Conservation (phyloP, 2,113 vertebrate species). For the Scopus umbretta region DNA sequence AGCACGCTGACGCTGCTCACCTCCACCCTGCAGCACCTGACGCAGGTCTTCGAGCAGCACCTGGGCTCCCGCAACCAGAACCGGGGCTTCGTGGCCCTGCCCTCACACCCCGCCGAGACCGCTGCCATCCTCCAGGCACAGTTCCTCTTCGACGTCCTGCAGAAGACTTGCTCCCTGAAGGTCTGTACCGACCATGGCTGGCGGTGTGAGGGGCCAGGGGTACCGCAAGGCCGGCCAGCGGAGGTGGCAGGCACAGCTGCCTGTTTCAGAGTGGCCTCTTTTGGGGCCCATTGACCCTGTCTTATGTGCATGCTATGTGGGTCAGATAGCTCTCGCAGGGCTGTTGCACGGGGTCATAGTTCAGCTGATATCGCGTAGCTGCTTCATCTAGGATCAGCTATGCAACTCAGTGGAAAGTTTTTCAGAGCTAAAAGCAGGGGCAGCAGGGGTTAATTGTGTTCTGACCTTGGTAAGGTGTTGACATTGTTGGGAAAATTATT, state of each 20-base stretch:
- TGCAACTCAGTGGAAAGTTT: not conserved
- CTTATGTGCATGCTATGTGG: accelerated
- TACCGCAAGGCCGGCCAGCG: not conserved
- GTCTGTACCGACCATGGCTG: constrained; percentile 29
- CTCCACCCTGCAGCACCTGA: constrained; percentile 84
- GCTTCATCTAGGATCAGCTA: not conserved
- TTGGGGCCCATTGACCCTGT: not conserved
- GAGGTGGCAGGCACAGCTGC: not conserved
- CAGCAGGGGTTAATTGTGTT: not conserved
- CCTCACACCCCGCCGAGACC: constrained; percentile 90
- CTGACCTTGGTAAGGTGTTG: not conserved
- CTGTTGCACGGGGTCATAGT: not conserved
- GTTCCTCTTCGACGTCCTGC: constrained; percentile 92
- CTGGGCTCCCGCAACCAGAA: constrained; percentile 83
- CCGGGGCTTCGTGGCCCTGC: constrained; percentile 90
- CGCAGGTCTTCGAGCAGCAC: constrained; percentile 85
- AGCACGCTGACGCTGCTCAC: constrained; percentile 86
- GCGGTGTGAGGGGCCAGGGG: not conserved
- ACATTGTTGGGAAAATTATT: not conserved
- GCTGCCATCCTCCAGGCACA: constrained; percentile 85
- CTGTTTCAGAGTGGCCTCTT: not conserved
- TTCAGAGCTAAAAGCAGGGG: not conserved
- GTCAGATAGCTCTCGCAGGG: not conserved
- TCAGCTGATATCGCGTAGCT: not conserved
- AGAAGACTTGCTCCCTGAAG: constrained; percentile 92